Evolutionary conservation across 1,140 invertebrate species (phyloP), one percentile per base, ranked within the genome.

Genomic region (Paramacrobiotus metropolitanus): DNA sequence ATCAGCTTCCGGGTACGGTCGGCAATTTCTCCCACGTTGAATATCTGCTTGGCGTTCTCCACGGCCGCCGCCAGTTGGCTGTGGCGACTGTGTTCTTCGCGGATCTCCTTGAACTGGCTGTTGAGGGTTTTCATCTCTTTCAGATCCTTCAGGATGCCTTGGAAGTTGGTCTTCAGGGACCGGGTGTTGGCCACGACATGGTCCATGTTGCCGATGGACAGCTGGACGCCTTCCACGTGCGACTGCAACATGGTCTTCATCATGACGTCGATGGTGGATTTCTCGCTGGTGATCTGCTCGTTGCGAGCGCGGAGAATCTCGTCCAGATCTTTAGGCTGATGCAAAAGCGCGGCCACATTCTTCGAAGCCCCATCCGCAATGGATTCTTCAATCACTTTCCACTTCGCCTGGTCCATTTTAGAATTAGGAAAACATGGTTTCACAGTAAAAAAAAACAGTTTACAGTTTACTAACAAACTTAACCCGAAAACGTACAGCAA

Each of bases 221-320:
- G 84, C 67, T 85, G 79, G 0, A 97, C 92, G 0, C 91, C 92
- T 76, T 98, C 93, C 40, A 98, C 72, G 74, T 98, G 92, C 68
- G 88, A 90, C 74, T 98, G 92, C 76, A 98, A 89, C 2, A 90
- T 89, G n/a, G 90, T 94, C 75, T 97, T 95, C 21, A 98, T 73
- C 79, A 94, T 86, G 18, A 91, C 88, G 75, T 98, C 93, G 29
- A 94, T 87, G 2, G 92, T 93, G 1, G 87, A 87, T 75, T 95
- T 85, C 64, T 90, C 48, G 4, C 15, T 55, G 15, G 48, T 55
- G 24, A 55, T 55, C 28, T 55, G 48, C 4, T 55, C 48, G 4
- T 55, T 55, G 15, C 48, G 48, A 55, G 48, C 48, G 48, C 48
- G 24, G 28, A 55, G 48, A 28, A 55, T 55, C 48, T 55, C 48